These are phyloP conservation scores for Acanthoscelides obtectus DNA, from an alignment of 2,888 invertebrate genomes.

Conservation along the genomic window DNA sequence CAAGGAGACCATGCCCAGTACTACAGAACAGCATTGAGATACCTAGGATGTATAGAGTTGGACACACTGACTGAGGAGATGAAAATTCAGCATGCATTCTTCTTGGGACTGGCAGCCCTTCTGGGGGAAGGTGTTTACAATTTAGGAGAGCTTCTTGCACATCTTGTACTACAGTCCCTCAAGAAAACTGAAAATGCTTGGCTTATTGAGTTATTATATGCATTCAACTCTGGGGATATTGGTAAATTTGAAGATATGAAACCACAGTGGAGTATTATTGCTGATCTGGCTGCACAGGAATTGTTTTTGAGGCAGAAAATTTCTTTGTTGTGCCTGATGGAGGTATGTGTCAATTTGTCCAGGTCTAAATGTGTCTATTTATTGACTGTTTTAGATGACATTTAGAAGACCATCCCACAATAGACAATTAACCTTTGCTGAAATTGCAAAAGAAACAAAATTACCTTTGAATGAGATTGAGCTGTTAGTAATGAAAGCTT, in stretches of 20 bases:
- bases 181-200: slow-evolving; percentile 79
- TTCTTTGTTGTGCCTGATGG: slow-evolving; percentile 93
- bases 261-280: slow-evolving; percentile 71
- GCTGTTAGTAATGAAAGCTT: slow-evolving; percentile 93
- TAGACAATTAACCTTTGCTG: slow-evolving; percentile 79
- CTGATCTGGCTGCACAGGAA: slow-evolving; percentile 80
- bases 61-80: slow-evolving; percentile 60
- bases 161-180: slow-evolving; percentile 86
- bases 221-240: slow-evolving; percentile 83
- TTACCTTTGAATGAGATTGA: slow-evolving; percentile 86
- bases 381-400: slow-evolving; percentile 68
- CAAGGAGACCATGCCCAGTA: slow-evolving; percentile 91
- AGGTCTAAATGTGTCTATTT: not conserved
- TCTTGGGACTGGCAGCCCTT: slow-evolving; percentile 89
- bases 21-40: slow-evolving; percentile 89
- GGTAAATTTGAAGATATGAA: slow-evolving; percentile 68
- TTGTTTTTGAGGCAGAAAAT: slow-evolving; percentile 85
- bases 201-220: slow-evolving; percentile 79
- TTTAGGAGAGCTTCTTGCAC: slow-evolving; percentile 92
- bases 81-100: slow-evolving; percentile 77
- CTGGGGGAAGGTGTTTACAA: slow-evolving; percentile 95
- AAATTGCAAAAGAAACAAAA: slow-evolving; percentile 83
- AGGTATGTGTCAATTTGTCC: slow-evolving; percentile 51
- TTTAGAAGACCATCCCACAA: slow-evolving; percentile 89
- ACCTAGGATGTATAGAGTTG: slow-evolving; percentile 63